Conservation (phyloP, 30 jellyfish, hydroid and myxozoan species). For the Catostylus mosaicus region DNA sequence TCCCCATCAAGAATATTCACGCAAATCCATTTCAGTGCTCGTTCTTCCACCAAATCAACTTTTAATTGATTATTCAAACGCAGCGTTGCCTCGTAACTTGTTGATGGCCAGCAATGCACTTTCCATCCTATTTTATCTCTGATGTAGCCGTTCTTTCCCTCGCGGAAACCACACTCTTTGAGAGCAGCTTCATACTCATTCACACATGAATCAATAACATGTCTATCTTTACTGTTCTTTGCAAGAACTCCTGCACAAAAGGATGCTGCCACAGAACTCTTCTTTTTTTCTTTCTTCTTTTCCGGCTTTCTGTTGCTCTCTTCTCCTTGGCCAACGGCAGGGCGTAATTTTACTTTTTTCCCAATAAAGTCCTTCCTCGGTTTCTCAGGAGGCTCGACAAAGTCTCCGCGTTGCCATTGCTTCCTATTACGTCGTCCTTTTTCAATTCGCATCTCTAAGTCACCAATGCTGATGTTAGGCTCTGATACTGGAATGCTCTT, state of each 20-base stretch:
- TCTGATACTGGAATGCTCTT: constrained; percentile 73
- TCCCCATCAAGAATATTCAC: constrained; percentile 67
- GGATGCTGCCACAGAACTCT: constrained; percentile 25
- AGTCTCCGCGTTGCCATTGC: constrained; percentile 78
- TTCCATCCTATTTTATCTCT: constrained; percentile 68
- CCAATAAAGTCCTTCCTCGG: not conserved
- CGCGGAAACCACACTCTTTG: constrained; percentile 65
- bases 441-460: constrained; percentile 53
- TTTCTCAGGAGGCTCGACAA: constrained; percentile 23
- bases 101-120: constrained; percentile 63
- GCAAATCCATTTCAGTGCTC: constrained; percentile 81
- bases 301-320: not conserved
- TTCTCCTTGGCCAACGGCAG: not conserved
- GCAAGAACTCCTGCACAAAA: constrained; percentile 74
- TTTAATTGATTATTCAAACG: constrained; percentile 41
- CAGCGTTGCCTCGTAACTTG: constrained; percentile 78
- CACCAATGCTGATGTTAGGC: constrained; percentile 49
- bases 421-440: constrained; percentile 69
- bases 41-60: constrained; percentile 56
- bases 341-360: not conserved
- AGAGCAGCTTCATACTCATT: constrained; percentile 19
- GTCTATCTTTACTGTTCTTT: constrained; percentile 22
- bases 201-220: constrained; percentile 1
- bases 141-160: constrained; percentile 11
- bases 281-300: constrained; percentile 8